These are phyloP conservation scores for Cygnus buccinator DNA, from an alignment of 2,113 vertebrate species.

Conservation along the genomic window DNA sequence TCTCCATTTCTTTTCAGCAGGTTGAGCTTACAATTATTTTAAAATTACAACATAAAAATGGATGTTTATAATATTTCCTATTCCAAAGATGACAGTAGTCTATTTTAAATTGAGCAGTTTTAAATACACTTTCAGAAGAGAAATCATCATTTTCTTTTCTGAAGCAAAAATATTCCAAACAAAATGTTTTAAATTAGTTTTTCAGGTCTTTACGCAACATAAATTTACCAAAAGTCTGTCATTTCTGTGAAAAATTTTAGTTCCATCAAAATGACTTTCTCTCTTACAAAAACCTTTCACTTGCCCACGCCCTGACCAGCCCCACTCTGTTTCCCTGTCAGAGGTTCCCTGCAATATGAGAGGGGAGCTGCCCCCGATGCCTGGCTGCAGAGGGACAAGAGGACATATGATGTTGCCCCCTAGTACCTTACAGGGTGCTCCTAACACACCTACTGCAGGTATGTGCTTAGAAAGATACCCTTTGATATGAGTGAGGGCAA, in stretches of 20 bases:
- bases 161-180: not conserved
- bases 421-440: not conserved
- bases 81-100: not conserved
- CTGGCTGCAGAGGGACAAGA: not conserved
- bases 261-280: not conserved
- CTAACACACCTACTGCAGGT: not conserved
- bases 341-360: not conserved
- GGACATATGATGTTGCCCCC: not conserved
- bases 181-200: not conserved
- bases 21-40: not conserved
- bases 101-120: not conserved
- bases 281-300: not conserved
- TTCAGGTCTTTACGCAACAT: not conserved
- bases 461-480: not conserved
- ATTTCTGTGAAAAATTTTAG: not conserved
- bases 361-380: not conserved
- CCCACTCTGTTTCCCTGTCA: not conserved
- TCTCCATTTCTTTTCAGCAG: not conserved
- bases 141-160: not conserved
- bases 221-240: not conserved
- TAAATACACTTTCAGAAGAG: not conserved
- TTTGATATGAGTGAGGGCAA: not conserved
- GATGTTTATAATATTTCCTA: not conserved
- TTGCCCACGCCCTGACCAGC: not conserved
- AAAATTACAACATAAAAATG: not conserved